Evolutionary conservation across 2,797 vertebrate genomes (phyloP).

Genomic region (Manis crassicaudata): DNA sequence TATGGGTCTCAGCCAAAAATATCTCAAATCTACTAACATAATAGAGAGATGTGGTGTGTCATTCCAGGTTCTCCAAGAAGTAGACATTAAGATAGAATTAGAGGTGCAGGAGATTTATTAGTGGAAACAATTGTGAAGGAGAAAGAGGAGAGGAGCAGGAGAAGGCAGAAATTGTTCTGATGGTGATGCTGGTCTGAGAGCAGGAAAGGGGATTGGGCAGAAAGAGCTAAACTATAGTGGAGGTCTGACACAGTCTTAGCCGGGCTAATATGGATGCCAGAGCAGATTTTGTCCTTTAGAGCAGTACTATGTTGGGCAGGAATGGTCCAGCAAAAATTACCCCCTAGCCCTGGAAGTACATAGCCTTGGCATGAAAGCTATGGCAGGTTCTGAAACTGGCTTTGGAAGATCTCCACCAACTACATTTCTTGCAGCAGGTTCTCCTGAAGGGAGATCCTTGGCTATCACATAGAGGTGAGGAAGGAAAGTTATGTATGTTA

Average conservation of each 20-base stretch:
- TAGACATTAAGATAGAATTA: not conserved
- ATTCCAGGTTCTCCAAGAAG: not conserved
- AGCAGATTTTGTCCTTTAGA: not conserved
- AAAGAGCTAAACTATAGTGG: not conserved
- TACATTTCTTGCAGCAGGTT: not conserved
- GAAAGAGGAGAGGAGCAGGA: not conserved
- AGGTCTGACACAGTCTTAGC: not conserved
- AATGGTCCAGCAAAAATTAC: not conserved
- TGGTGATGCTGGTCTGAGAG: not conserved
- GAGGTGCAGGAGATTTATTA: not conserved
- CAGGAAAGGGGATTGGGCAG: not conserved
- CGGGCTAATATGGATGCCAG: not conserved
- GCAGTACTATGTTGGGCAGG: not conserved
- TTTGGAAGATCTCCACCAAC: not conserved
- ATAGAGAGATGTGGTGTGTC: not conserved
- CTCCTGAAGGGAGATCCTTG: not conserved
- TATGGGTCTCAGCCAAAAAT: not conserved
- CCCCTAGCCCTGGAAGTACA: not conserved
- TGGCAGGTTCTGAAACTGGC: not conserved
- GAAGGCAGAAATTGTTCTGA: not conserved
- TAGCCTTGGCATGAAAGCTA: not conserved
- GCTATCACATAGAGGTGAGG: rapidly evolving
- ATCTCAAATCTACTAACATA: not conserved
- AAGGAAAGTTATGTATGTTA: not conserved
- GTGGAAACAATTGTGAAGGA: not conserved